These are phyloP conservation scores for Drosophila nikananu DNA, from an alignment of 1,140 invertebrate species.

Conservation along the genomic window DNA sequence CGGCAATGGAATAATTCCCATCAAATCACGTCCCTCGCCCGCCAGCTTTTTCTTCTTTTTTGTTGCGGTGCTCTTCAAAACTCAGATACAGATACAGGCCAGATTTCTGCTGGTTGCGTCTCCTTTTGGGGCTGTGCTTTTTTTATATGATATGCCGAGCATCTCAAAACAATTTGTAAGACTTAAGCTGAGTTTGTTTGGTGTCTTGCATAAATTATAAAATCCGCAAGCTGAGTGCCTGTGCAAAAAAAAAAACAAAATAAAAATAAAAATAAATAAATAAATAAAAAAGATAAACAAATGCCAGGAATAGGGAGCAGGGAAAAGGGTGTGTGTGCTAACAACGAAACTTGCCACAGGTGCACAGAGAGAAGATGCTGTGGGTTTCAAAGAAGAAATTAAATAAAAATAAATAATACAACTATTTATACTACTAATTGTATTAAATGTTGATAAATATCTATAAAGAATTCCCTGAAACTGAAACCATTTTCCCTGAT, in stretches of 20 bases:
- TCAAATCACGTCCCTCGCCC: constrained; percentile 74
- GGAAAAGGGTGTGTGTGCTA: constrained; percentile 40
- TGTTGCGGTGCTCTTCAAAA: constrained; percentile 76
- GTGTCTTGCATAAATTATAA: constrained; percentile 81
- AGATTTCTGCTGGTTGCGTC: constrained; percentile 60
- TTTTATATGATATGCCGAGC: constrained; percentile 68
- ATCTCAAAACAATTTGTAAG: constrained; percentile 81
- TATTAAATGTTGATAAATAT: not conserved
- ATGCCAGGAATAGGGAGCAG: constrained; percentile 19
- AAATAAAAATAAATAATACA: not conserved
- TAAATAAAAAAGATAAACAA: constrained; percentile 39
- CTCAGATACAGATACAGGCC: constrained; percentile 44
- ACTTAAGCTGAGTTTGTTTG: constrained; percentile 71
- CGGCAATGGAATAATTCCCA: constrained; percentile 72
- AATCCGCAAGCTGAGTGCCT: constrained; percentile 61
- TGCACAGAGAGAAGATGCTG: not conserved
- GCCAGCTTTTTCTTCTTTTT: not conserved
- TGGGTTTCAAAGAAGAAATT: not conserved
- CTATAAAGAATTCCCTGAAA: not conserved
- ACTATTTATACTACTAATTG: not conserved
- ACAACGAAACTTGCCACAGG: constrained; percentile 38
- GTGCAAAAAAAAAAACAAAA: constrained; percentile 20
- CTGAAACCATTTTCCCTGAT: not conserved
- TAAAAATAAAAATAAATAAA: constrained; percentile 4
- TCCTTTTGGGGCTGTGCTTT: constrained; percentile 21